Base-by-base conservation (phyloP, 64 coral and sea anemone genomes). In the Stichodactyla helianthus region DNA sequence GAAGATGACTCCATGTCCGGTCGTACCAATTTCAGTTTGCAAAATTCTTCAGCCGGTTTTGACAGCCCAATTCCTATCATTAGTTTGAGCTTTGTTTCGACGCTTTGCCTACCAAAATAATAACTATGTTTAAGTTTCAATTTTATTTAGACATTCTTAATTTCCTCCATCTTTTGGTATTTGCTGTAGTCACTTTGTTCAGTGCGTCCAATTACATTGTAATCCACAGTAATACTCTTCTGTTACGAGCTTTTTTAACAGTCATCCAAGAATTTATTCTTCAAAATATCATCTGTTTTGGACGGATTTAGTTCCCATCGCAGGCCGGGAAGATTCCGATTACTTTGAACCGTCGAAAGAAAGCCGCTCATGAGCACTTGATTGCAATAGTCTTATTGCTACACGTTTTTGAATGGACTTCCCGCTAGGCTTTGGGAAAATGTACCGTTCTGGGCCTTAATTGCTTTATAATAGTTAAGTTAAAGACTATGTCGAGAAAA, bases 231-330 rank as follows among this genome's bases (percentile, higher is more conserved):
- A 44, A 44, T 44, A 44, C 35, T 44, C 1, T 44, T 44, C 35
- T 44, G 35, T 7, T 20, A 23, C 7, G n/a, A 23, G 6, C 63
- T 20, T 68, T 9, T 68, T 68, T 68, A 23, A n/a, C 9, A 5
- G 18, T 22, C 18, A 4, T 2, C 11, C 9, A 27, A 1, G 27
- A 74, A 74, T 14, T 9, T 27, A 8, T 27, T 74, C 12, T 9
- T 74, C n/a, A 74, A 13, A 74, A 74, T 31, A 74, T 31, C 68
- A 74, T 74, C 68, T 74, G 68, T 27, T 74, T 12, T n/a, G 68
- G 25, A 74, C 68, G 68, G 68, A 23, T 74, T 28, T 8, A 74
- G 22, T 74, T 74, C 68, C n/a, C 68, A 74, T 10, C 25, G 68
- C 68, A 23, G 68, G 7, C 27, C 68, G 68, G 12, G 7, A 7